Evolutionary conservation across 2,888 invertebrate species (phyloP).

Genomic region (Euzetes globulus): DNA sequence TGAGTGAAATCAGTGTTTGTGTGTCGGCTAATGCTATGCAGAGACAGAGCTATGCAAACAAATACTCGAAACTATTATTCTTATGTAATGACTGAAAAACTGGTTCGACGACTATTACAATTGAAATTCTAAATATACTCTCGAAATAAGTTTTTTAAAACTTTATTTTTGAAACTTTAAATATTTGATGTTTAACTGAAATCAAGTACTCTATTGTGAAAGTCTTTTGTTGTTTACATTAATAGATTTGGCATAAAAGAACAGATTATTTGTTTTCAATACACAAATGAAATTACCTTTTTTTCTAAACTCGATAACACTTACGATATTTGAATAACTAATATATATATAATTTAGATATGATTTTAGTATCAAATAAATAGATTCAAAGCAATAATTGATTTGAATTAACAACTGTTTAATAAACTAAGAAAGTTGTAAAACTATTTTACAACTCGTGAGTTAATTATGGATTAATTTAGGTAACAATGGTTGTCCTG

Average conservation of each 20-base stretch:
- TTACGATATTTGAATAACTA: background rate
- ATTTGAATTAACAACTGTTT: background rate
- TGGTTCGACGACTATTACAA: constrained; percentile 1
- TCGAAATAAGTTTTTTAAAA: background rate
- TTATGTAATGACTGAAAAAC: constrained; percentile 8
- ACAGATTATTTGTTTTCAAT: background rate
- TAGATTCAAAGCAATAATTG: background rate
- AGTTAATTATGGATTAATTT: background rate
- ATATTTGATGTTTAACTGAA: constrained; percentile 3
- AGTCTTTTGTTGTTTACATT: background rate
- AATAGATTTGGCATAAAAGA: background rate
- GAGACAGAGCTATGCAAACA: constrained; percentile 26
- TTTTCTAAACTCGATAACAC: too few relatives aligned
- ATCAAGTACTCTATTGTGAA: constrained; percentile 8
- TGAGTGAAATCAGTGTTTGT: constrained; percentile 14
- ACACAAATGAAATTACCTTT: background rate
- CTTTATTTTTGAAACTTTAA: background rate
- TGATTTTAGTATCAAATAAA: background rate
- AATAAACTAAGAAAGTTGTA: background rate
- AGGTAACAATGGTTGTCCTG: background rate
- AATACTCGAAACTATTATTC: background rate
- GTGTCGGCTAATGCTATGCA: constrained; percentile 25
- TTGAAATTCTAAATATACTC: background rate
- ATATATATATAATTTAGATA: background rate
- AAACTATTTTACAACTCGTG: background rate